Evolutionary conservation across 2,113 vertebrate genomes (phyloP).

Genomic region (Chitala chitala): DNA sequence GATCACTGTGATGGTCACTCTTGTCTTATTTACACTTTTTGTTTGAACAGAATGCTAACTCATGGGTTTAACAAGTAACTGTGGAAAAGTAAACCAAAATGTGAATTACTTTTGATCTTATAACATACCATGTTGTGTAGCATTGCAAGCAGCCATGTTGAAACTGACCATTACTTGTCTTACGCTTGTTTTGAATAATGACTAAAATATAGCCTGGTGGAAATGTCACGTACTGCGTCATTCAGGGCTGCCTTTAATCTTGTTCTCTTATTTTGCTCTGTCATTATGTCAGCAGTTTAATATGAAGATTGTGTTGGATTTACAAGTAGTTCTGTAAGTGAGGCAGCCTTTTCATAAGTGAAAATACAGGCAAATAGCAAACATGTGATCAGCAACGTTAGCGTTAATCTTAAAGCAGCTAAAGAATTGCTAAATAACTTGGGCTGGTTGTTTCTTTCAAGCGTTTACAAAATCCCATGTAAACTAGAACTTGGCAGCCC

Average conservation of each 20-base stretch:
- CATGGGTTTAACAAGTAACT: no score
- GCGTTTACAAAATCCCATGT: not conserved
- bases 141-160: not conserved
- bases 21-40: no score
- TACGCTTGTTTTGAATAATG: not conserved
- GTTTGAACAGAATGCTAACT: no score
- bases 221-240: not conserved
- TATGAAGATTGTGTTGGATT: not conserved
- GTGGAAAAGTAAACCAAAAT: no score
- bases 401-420: not conserved
- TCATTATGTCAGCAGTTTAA: constrained; percentile 4
- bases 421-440: not conserved
- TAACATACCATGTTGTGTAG: not conserved
- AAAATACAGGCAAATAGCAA: no score
- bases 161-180: not conserved
- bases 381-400: no score
- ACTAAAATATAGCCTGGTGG: not conserved
- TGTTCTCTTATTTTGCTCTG: not conserved
- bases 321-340: no score
- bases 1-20: no score
- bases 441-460: not conserved
- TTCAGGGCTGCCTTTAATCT: not conserved
- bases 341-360: no score
- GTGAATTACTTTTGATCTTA: no score
- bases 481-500: not conserved